These are phyloP conservation scores for Bombus picipes DNA, from an alignment of 1,140 invertebrate species.

Conservation along the genomic window DNA sequence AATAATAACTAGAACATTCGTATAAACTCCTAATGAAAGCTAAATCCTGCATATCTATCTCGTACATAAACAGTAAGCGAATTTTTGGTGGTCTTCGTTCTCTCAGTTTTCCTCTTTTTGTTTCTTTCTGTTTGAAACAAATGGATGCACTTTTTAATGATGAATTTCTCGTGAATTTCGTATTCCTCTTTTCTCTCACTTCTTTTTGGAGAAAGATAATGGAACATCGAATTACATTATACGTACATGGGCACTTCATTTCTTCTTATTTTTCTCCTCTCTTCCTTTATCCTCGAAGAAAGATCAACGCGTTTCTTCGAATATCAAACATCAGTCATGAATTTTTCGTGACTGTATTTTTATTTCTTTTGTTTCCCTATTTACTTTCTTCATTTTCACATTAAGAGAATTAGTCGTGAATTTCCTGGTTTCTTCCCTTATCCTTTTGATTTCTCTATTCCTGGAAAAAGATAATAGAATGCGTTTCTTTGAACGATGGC, in stretches of 20 bases:
- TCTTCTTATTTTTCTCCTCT: not conserved
- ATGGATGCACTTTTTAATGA: not conserved
- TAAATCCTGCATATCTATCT: not conserved
- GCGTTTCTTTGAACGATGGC: constrained; percentile 1
- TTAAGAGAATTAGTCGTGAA: not conserved
- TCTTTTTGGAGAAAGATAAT: not conserved
- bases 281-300: not conserved
- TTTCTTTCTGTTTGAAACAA: not conserved
- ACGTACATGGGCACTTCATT: not conserved
- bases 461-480: not conserved
- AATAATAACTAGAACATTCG: no score
- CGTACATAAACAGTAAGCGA: not conserved
- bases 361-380: not conserved
- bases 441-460: not conserved
- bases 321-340: not conserved
- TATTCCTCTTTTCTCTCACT: not conserved
- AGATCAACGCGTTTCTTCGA: not conserved
- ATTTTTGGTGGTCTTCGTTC: not conserved
- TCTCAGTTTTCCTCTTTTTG: not conserved
- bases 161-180: not conserved
- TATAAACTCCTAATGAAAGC: no score
- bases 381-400: not conserved
- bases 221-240: not conserved
- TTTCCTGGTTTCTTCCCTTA: not conserved
- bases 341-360: not conserved